These are phyloP conservation scores for Chamaedrilus cognettii DNA, from an alignment of 2,888 invertebrate genomes.

Conservation along the genomic window DNA sequence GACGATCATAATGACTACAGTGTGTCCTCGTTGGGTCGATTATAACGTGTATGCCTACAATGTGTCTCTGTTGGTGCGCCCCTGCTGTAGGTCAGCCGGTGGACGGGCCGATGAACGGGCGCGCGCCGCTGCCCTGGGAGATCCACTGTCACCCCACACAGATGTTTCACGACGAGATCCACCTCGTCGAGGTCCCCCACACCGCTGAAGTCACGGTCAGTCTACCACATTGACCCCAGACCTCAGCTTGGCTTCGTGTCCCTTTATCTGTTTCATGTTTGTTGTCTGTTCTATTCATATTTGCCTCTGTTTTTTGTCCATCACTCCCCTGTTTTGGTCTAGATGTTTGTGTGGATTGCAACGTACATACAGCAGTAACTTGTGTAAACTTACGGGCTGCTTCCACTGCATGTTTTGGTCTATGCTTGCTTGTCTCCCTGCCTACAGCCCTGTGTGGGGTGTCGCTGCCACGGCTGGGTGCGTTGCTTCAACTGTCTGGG, in stretches of 20 bases:
- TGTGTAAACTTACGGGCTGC: too few relatives aligned
- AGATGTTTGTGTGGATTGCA: too few relatives aligned
- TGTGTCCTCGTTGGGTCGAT: too few relatives aligned
- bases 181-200: slow-evolving; percentile 39
- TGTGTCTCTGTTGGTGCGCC: too few relatives aligned
- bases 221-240: slow-evolving; percentile 21
- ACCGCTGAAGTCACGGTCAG: slow-evolving; percentile 37
- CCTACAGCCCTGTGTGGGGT: slow-evolving; percentile 39
- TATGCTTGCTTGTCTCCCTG: background rate
- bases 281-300: too few relatives aligned
- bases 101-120: slow-evolving; percentile 37
- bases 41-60: too few relatives aligned
- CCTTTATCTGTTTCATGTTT: too few relatives aligned
- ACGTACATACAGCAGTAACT: too few relatives aligned
- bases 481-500: slow-evolving; percentile 40
- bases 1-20: too few relatives aligned
- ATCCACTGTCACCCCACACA: slow-evolving; percentile 35
- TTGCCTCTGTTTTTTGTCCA: too few relatives aligned
- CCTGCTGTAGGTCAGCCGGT: slow-evolving; percentile 35
- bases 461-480: slow-evolving; percentile 36
- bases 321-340: too few relatives aligned
- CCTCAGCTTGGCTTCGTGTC: slow-evolving; percentile 36
- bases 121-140: slow-evolving; percentile 37
- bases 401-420: too few relatives aligned
- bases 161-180: slow-evolving; percentile 38